These are phyloP conservation scores for Eledona agricola DNA, from an alignment of 2,888 invertebrate species.

Conservation along the genomic window DNA sequence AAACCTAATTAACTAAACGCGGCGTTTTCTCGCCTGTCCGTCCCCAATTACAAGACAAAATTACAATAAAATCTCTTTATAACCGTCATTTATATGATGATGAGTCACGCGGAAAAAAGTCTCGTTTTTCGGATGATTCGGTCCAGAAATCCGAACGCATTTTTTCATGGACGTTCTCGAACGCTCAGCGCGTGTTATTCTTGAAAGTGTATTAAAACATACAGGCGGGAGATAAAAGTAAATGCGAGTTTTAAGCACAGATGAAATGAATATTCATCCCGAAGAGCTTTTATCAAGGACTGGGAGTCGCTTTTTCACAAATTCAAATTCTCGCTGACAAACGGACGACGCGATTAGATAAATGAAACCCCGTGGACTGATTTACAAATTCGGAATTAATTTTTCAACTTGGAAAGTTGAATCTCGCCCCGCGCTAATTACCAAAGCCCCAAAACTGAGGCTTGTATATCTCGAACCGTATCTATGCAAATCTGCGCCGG, in stretches of 20 bases:
- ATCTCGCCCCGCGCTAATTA: too few relatives aligned
- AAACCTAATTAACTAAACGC: conserved; percentile 24
- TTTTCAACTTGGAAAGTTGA: too few relatives aligned
- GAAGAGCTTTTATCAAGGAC: conserved; percentile 25
- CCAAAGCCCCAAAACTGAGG: too few relatives aligned
- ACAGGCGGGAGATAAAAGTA: conserved; percentile 19
- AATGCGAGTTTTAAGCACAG: conserved; percentile 30
- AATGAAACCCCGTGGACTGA: conserved; percentile 30
- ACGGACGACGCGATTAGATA: conserved; percentile 35
- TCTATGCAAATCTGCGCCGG: conserved; percentile 34
- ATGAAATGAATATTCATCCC: conserved; percentile 33
- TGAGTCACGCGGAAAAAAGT: conserved; percentile 17
- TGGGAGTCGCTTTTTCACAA: conserved; percentile 20
- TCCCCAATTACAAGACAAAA: conserved; percentile 14
- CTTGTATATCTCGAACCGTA: conserved; percentile 24
- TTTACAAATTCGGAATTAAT: too few relatives aligned
- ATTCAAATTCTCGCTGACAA: conserved; percentile 37
- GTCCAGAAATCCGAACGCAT: conserved; percentile 10
- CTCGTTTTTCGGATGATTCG: conserved; percentile 10
- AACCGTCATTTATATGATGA: conserved; percentile 14
- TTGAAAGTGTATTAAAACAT: too few relatives aligned
- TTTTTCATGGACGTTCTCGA: conserved; percentile 22
- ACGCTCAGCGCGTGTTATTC: too few relatives aligned
- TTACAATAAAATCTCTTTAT: conserved; percentile 13
- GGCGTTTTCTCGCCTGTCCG: conserved; percentile 22